Conservation (phyloP, 2,888 invertebrate species). For the Pyrocoelia pectoralis region DNA sequence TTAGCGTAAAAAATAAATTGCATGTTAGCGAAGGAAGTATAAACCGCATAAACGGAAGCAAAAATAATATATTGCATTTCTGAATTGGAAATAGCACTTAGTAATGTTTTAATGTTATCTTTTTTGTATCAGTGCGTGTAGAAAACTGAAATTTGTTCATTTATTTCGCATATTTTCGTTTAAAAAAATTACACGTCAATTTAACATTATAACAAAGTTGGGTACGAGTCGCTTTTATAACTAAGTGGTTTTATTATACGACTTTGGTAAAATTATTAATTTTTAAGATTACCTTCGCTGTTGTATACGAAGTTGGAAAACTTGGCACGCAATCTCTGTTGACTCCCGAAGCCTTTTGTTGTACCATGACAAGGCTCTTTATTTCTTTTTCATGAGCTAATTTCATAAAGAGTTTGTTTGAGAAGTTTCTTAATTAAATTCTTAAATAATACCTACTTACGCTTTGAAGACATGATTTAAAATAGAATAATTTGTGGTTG, state of each 20-base stretch:
- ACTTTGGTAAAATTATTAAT: constrained; percentile 27
- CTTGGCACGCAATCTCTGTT: constrained; percentile 33
- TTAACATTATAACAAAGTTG: constrained; percentile 3
- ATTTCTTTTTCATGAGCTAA: constrained; percentile 29
- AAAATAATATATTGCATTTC: constrained; percentile 24
- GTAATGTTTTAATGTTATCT: constrained; percentile 32
- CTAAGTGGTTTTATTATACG: constrained; percentile 18
- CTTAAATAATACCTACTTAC: constrained; percentile 25
- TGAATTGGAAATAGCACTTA: constrained; percentile 34
- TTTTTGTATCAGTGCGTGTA: constrained; percentile 41
- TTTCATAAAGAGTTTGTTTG: constrained; percentile 31
- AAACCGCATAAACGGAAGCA: neutral
- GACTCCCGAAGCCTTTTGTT: constrained; percentile 25
- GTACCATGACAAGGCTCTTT: constrained; percentile 21
- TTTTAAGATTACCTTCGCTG: constrained; percentile 26
- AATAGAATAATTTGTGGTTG: constrained; percentile 19
- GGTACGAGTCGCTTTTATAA: neutral
- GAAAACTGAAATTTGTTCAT: constrained; percentile 20
- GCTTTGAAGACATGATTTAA: constrained; percentile 11
- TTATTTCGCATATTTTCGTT: constrained; percentile 29
- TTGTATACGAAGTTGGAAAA: constrained; percentile 21
- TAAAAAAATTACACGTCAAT: constrained; percentile 8
- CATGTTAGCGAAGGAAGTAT: constrained; percentile 6
- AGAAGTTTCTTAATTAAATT: constrained; percentile 31
- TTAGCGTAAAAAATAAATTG: constrained; percentile 13